These are phyloP conservation scores for Aplocera efformata DNA, from an alignment of 2,888 invertebrate genomes.

Conservation along the genomic window DNA sequence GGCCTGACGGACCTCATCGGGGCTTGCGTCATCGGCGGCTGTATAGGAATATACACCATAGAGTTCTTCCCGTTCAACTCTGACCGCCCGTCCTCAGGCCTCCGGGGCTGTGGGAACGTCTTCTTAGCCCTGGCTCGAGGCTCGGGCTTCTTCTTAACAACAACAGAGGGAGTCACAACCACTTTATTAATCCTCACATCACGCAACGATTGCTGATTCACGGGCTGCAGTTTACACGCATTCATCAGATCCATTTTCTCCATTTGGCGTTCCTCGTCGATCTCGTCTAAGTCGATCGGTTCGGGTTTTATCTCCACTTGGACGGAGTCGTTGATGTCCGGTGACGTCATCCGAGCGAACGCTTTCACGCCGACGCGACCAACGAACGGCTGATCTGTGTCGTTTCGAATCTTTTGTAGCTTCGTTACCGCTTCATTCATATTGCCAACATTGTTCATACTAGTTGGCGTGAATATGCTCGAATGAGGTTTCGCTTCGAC, in stretches of 20 bases:
- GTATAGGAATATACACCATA: conserved; percentile 75
- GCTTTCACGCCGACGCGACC: conserved; percentile 67
- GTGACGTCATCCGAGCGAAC: conserved; percentile 67
- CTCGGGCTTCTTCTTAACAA: conserved; percentile 39
- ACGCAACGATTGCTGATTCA: conserved; percentile 51
- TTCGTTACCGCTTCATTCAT: conserved; percentile 54
- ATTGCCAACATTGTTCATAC: conserved; percentile 47
- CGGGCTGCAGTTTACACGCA: conserved; percentile 60
- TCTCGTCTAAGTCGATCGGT: conserved; percentile 64
- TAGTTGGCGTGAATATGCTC: conserved; percentile 54
- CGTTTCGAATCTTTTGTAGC: conserved; percentile 46
- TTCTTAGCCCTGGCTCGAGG: conserved; percentile 57
- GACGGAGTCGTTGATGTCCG: conserved; percentile 39
- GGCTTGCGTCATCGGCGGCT: conserved; percentile 63
- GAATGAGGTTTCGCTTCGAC: conserved; percentile 43
- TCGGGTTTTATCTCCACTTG: conserved; percentile 68
- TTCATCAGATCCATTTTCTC: conserved; percentile 68
- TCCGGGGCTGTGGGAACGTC: conserved; percentile 63
- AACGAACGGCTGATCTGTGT: conserved; percentile 39
- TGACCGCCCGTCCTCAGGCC: conserved; percentile 55
- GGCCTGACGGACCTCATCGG: conserved; percentile 42
- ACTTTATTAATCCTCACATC: conserved; percentile 66
- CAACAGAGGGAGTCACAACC: conserved; percentile 39
- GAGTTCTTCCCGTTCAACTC: conserved; percentile 69
- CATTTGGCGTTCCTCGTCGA: conserved; percentile 44